These are phyloP conservation scores for Oryzias curvinotus DNA, from an alignment of 2,113 vertebrate genomes.

Conservation along the genomic window DNA sequence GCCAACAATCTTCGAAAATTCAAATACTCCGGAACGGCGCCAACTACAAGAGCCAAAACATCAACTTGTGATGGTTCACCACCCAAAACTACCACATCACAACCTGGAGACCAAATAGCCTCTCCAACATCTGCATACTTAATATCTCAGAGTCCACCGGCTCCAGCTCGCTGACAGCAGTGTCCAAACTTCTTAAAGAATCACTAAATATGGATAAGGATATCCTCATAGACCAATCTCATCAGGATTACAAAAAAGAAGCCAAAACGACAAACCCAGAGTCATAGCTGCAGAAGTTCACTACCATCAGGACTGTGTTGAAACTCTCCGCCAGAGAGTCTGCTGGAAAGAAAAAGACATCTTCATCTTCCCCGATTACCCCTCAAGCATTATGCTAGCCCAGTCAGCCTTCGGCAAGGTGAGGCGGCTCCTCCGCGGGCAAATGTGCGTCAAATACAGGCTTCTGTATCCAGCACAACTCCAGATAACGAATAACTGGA, in stretches of 20 bases:
- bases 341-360: neutral
- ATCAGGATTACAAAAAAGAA: neutral
- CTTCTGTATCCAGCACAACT: neutral
- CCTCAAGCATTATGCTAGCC: too few relatives aligned
- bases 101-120: too few relatives aligned
- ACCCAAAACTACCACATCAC: too few relatives aligned
- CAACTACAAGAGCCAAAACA: too few relatives aligned
- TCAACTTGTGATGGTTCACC: too few relatives aligned
- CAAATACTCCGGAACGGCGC: too few relatives aligned
- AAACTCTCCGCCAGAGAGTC: neutral
- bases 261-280: neutral
- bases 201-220: neutral
- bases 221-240: neutral
- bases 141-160: neutral
- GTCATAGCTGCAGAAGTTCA: neutral
- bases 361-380: too few relatives aligned
- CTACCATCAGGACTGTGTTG: neutral
- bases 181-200: neutral
- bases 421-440: neutral
- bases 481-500: neutral
- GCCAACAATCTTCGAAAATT: too few relatives aligned
- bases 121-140: neutral
- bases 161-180: neutral
- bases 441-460: neutral
- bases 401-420: neutral